Percentiles rank a stretch among this genome's conserved stretches.
These are phyloP conservation scores for Ennomos quercinarius DNA, from an alignment of 2,888 invertebrate genomes.

Conservation along the genomic window DNA sequence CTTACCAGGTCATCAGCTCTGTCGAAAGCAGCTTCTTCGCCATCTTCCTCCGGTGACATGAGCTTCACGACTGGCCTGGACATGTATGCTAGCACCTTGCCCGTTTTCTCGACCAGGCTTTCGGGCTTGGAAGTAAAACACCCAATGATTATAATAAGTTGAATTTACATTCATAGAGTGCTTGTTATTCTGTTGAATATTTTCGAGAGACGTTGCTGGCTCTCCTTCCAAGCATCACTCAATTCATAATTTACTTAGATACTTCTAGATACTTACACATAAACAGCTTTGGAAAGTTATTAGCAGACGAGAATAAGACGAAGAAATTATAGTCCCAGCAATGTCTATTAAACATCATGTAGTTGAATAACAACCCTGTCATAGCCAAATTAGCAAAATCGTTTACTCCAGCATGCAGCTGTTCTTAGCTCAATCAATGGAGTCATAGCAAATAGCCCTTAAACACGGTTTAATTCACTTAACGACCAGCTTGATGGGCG, in stretches of 20 bases:
- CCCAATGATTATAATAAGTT: slow-evolving; percentile 4
- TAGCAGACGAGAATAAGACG: too few relatives aligned
- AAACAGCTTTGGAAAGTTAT: too few relatives aligned
- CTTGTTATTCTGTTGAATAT: neutral
- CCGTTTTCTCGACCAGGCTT: slow-evolving; percentile 84
- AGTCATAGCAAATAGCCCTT: slow-evolving; percentile 7
- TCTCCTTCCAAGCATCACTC: too few relatives aligned
- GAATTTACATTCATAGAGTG: neutral
- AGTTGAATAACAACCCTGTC: too few relatives aligned
- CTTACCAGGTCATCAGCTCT: slow-evolving; percentile 91
- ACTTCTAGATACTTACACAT: too few relatives aligned
- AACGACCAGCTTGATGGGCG: slow-evolving; percentile 17
- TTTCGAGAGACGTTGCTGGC: too few relatives aligned
- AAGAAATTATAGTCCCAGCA: too few relatives aligned
- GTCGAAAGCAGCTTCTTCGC: slow-evolving; percentile 87
- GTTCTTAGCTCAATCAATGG: slow-evolving; percentile 7
- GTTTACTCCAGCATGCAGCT: slow-evolving; percentile 4
- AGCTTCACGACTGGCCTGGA: slow-evolving; percentile 82
- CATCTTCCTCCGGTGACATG: slow-evolving; percentile 75
- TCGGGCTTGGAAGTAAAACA: slow-evolving; percentile 82
- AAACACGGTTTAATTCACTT: slow-evolving; percentile 19
- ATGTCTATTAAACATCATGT: too few relatives aligned
- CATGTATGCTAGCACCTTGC: slow-evolving; percentile 73
- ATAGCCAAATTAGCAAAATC: neutral
- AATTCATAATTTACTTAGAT: too few relatives aligned